Evolutionary conservation across 2,888 invertebrate species (phyloP).

Genomic region (Drosophila testacea): DNA sequence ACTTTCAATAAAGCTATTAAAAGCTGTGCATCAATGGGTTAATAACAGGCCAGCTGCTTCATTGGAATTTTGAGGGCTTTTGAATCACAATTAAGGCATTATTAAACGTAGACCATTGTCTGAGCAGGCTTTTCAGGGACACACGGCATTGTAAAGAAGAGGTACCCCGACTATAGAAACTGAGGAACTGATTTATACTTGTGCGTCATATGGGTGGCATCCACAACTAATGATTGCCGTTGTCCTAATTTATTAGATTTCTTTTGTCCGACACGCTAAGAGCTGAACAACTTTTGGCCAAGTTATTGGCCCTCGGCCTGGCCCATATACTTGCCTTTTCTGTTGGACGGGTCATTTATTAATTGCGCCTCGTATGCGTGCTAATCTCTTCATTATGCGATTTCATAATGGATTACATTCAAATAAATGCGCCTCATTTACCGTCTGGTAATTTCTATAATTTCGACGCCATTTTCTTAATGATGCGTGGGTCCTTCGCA

Average conservation of each 20-base stretch:
- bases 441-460: slow-evolving; percentile 76
- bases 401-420: slow-evolving; percentile 82
- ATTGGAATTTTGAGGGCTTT: slow-evolving; percentile 28
- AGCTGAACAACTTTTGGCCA: slow-evolving; percentile 13
- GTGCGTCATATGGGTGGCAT: slow-evolving; percentile 55
- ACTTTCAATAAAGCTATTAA: slow-evolving; percentile 65
- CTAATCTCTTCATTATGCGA: slow-evolving; percentile 80
- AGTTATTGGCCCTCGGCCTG: slow-evolving; percentile 15
- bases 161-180: slow-evolving; percentile 4
- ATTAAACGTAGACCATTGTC: slow-evolving; percentile 35
- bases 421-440: slow-evolving; percentile 77
- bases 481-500: slow-evolving; percentile 56
- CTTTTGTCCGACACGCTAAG: slow-evolving; percentile 65
- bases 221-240: slow-evolving; percentile 71
- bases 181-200: slow-evolving; percentile 67
- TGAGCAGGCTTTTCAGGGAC: neutral
- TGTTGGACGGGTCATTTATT: slow-evolving; percentile 72
- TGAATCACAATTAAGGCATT: slow-evolving; percentile 23
- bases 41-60: slow-evolving; percentile 61
- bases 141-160: too few relatives aligned
- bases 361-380: slow-evolving; percentile 73
- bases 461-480: slow-evolving; percentile 77
- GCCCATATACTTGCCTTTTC: slow-evolving; percentile 18
- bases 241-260: slow-evolving; percentile 75
- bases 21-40: slow-evolving; percentile 65